Evolutionary conservation across 2,888 invertebrate species (phyloP).

Genomic region (Lasioglossum pauxillum): DNA sequence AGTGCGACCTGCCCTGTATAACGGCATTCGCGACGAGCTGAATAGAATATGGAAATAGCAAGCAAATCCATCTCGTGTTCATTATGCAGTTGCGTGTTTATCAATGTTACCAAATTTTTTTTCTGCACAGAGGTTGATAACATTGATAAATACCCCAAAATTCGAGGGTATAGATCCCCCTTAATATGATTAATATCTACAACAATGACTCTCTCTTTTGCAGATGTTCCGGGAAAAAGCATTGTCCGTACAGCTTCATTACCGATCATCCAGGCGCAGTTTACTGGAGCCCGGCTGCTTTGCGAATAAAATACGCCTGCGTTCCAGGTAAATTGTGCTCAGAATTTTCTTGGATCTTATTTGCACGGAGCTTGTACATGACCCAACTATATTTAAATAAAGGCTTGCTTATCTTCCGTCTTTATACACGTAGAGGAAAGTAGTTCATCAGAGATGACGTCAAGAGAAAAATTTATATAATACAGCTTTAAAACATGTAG

Average conservation of each 20-base stretch:
- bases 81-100: no score
- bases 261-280: constrained; percentile 88
- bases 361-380: background rate
- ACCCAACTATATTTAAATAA: background rate
- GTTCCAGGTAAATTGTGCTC: constrained; percentile 87
- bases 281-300: constrained; percentile 88
- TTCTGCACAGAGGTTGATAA: no score
- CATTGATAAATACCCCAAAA: no score
- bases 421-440: background rate
- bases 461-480: no score
- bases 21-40: no score
- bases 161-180: no score
- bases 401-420: background rate
- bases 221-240: constrained; percentile 91
- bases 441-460: background rate
- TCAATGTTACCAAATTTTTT: no score
- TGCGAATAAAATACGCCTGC: constrained; percentile 90
- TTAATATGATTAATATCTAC: background rate
- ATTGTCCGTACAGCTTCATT: constrained; percentile 89
- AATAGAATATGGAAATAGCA: no score
- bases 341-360: background rate
- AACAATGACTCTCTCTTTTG: constrained; percentile 38
- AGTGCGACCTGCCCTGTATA: no score
- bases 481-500: background rate
- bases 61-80: no score